Evolutionary conservation across 2,797 vertebrate species (phyloP), one percentile per base, ranked within the genome.

Genomic region (Parambassis ranga): DNA sequence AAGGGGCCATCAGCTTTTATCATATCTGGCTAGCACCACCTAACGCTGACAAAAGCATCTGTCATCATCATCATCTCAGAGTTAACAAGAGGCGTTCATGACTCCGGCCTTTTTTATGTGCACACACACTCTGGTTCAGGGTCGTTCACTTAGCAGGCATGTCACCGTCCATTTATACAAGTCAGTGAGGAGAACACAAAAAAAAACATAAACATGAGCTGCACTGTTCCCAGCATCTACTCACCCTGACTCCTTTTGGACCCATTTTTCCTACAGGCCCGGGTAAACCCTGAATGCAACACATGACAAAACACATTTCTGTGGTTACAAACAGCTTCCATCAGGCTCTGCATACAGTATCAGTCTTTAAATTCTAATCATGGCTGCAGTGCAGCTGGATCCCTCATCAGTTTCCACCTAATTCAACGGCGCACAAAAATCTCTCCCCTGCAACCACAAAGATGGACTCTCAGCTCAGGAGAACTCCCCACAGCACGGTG

Each of bases 241-340:
- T 97, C 92, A 99, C 97, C 92, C 89, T 89, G 77, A 84, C 82
- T 84, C 96, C 97, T 92, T 96, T 97, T 42, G 94, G 94, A 75
- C 97, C 97, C 77, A 90, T 72, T 66, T 87, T 92, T 71, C 97
- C 97, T 92, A 96, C 71, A 20, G 94, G 95, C 72, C 97, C 97
- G 63, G 96, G 95, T 73, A 98, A 94, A 49, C 97, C 97, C 97
- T 98, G 76, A 75, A 93, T 87, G 38, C 4, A 93, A 71, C 2
- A 63, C 10, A 71, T 0, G 37, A 93, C 76, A 87, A 53, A 72
- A 78, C 41, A 88, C 3, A 83, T 61, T 58, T 56, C 55, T 47
- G 52, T 52, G 33, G 43, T 78, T 71, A 66, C 46, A 76, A 47
- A 59, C 38, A 39, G 0, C 1, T 2, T 4, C 32, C 63, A 27